phyloP scores from a whole-genome alignment of 1,140 invertebrate genomes.

The Ladona fulva region DNA sequence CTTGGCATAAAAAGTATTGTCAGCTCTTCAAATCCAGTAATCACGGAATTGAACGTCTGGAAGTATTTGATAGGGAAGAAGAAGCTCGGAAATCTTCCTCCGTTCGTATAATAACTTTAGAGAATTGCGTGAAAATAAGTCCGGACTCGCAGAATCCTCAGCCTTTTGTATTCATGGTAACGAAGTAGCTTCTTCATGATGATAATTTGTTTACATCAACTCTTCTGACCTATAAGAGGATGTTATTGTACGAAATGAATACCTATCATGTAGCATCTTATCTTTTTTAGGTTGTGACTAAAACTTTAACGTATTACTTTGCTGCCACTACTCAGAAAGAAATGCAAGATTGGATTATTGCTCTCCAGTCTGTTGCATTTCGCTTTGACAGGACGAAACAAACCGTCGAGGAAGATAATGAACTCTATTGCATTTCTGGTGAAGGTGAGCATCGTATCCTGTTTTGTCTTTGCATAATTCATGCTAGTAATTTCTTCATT shows the following conservation, averaged over 20 bases:
- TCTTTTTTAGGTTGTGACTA: slow-evolving; percentile 53
- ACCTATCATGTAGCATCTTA: slow-evolving; percentile 17
- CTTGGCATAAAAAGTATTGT: slow-evolving; percentile 67
- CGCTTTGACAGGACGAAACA: slow-evolving; percentile 51
- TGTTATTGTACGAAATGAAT: no score
- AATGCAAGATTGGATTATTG: slow-evolving; percentile 63
- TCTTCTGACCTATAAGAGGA: no score
- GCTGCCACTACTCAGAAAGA: slow-evolving; percentile 59
- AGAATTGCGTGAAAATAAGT: slow-evolving; percentile 77
- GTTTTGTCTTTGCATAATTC: no score
- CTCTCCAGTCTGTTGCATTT: slow-evolving; percentile 74
- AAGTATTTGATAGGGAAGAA: slow-evolving; percentile 69
- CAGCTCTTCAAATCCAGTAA: slow-evolving; percentile 70
- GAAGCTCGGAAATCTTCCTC: slow-evolving; percentile 54
- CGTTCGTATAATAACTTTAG: slow-evolving; percentile 66
- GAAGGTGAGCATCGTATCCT: slow-evolving; percentile 39
- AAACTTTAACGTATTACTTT: slow-evolving; percentile 58
- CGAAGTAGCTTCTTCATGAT: slow-evolving; percentile 17
- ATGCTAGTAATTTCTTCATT: neutral
- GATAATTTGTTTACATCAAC: neutral
- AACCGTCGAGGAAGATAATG: slow-evolving; percentile 72
- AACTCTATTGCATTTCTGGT: slow-evolving; percentile 70
- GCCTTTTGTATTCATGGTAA: slow-evolving; percentile 44
- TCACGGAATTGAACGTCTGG: slow-evolving; percentile 69
- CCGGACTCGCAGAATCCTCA: slow-evolving; percentile 45